A percentile compares a stretch with the other conserved stretches of the same genome.
phyloP scores from a whole-genome alignment of 1,140 invertebrate genomes.

The Drosophila elegans region DNA sequence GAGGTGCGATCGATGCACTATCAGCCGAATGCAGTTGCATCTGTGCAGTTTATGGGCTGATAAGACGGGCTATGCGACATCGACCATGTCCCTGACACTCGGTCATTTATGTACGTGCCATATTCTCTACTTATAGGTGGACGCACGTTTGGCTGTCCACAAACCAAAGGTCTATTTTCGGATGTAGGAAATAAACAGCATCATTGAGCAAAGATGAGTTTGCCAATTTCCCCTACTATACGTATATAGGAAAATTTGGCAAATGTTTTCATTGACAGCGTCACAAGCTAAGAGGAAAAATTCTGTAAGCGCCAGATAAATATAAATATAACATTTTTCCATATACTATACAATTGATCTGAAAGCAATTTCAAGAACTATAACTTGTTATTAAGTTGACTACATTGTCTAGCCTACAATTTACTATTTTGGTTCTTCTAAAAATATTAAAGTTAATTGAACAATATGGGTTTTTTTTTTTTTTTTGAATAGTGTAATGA shows the following conservation, averaged over 20 bases:
- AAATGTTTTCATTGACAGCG: conserved; percentile 9
- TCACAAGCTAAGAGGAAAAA: not conserved
- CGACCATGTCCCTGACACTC: conserved; percentile 45
- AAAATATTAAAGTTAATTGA: no score
- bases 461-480: no score
- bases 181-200: conserved; percentile 55
- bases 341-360: no score
- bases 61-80: conserved; percentile 38
- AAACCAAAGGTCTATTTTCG: conserved; percentile 52
- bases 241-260: conserved; percentile 13
- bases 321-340: no score
- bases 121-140: conserved; percentile 17
- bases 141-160: conserved; percentile 17
- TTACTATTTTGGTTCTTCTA: no score
- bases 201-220: conserved; percentile 42
- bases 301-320: not conserved
- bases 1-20: conserved; percentile 44
- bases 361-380: no score
- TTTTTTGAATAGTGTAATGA: no score
- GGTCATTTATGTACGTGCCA: conserved; percentile 35
- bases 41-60: conserved; percentile 42
- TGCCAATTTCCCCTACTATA: conserved; percentile 31
- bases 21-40: conserved; percentile 40
- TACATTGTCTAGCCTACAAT: no score
- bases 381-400: no score